Evolutionary conservation across 1,140 invertebrate species (phyloP), one percentile per base, ranked within the genome.

Genomic region (Stegodyphus mimosarum): DNA sequence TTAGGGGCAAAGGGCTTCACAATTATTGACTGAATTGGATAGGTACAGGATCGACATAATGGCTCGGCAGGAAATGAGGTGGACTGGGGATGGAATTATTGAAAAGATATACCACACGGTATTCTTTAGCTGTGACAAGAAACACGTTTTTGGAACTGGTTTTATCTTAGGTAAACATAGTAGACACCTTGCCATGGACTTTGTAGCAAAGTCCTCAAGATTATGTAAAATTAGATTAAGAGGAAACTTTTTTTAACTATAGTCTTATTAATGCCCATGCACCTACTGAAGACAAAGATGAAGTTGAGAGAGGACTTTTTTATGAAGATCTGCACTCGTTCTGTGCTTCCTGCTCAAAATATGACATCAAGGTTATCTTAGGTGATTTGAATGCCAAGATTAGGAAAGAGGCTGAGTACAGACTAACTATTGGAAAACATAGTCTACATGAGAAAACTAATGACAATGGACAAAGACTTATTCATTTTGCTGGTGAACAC

Each of bases 281-380:
- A 17, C 64, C 64, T 6, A 66, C 64, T n/a, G 64, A 17, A 17
- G 64, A 66, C 6, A 66, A 66, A 7, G 64, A 66, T 66, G 10
- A n/a, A 66, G 64, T 9, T 6, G 64, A 66, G n/a, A 66, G n/a
- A 66, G 64, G n/a, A 66, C 17, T 66, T 66, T 71, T 71, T n/a
- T 66, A n/a, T 66, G 64, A 66, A 66, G 64, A 66, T 11, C 64
- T 66, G 6, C 64, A n/a, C 64, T 60, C 55, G 55, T 13, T 60
- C 55, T 60, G 13, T 60, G 55, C 55, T 7, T 60, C 55, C n/a
- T n/a, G n/a, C n/a, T n/a, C n/a, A n/a, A n/a, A n/a, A 33, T 33
- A 33, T 33, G 3, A 33, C 33, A 33, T 33, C 33, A 33, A 33
- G 33, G 33, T 33, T 33, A 33, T 33, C 33, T 33, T 33, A 33